Evolutionary conservation across 2,113 vertebrate genomes (phyloP).

Genomic region (Parus major): DNA sequence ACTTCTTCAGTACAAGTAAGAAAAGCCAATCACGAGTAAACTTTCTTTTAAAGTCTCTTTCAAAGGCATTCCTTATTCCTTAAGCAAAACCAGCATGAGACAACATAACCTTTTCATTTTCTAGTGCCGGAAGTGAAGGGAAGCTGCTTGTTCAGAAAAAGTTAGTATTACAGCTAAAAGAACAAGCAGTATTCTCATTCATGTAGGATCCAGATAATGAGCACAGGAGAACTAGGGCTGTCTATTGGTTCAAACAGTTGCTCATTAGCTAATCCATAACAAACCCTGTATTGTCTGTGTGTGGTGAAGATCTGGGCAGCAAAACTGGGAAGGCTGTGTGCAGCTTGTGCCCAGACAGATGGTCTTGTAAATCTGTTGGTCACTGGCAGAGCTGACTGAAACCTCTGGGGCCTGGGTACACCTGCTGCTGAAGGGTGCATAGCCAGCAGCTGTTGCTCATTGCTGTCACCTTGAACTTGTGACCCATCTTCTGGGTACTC

Average conservation of each 20-base stretch:
- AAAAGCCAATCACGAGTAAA: not conserved
- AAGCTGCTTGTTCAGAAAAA: not conserved
- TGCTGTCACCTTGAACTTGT: slow-evolving; percentile 59
- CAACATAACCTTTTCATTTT: not conserved
- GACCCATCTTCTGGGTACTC: not conserved
- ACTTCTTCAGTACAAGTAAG: not conserved
- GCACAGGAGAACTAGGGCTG: not conserved
- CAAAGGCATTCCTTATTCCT: not conserved
- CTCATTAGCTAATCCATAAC: slow-evolving; percentile 41
- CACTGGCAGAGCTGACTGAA: slow-evolving; percentile 24
- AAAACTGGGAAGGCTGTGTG: slow-evolving; percentile 4
- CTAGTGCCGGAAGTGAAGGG: not conserved
- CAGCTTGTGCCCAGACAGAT: slow-evolving; percentile 35
- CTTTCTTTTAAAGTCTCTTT: not conserved
- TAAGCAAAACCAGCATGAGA: not conserved
- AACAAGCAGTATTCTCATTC: not conserved
- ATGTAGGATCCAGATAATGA: not conserved
- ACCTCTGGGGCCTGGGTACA: slow-evolving; percentile 50
- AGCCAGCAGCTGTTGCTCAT: slow-evolving; percentile 38
- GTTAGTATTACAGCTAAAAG: not conserved
- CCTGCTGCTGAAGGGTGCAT: slow-evolving; percentile 34
- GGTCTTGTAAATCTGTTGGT: slow-evolving; percentile 24
- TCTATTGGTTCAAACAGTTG: slow-evolving; percentile 35
- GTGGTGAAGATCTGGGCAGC: slow-evolving; percentile 7
- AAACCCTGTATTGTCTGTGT: slow-evolving; percentile 37